Evolutionary conservation across 92 coral and sea anemone species (phyloP), one percentile per base, ranked within the genome.

Genomic region (Umimayanthus chanpuru): DNA sequence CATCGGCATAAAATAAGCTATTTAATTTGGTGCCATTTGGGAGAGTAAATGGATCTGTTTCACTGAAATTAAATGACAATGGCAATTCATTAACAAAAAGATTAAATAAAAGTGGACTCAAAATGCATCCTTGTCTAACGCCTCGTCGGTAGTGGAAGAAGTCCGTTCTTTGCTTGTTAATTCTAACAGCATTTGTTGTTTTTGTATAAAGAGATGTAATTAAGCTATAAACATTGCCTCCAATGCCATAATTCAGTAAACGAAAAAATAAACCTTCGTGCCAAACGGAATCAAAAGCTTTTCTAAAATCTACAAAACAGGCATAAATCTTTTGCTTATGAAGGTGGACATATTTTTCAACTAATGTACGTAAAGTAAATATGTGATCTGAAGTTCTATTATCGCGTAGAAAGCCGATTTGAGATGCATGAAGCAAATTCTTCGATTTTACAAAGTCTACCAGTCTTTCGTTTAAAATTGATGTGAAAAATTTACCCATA

Each of bases 401-500:
- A 3, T 65, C 71, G 25, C 71, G 7, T 12, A 65, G 7, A 65
- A 65, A 85, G 56, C 89, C 81, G 47, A 85, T 73, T 85, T 85
- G 89, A 74, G 40, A 39, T 72, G 75, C 61, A 44, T 73, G 75
- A 38, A 72, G 26, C 32, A 73, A 73, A 11, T 85, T 74, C 25
- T 85, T 4, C 66, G 75, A 40, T 85, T 85, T 70, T 70, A 85
- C 56, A 49, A 85, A 85, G 56, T 73, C 41, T 16, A 47, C 77
- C 29, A 85, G 44, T 73, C 81, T 79, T 68, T 26, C 28, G n/a
- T 85, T 85, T 29, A 84, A 36, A 84, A 84, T 84, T 29, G 58
- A 70, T 15, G 88, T 84, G 50, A 84, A 84, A 68, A 85, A 85
- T 85, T 73, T 85, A 28, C 68, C 81, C 77, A n/a, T n/a, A n/a